A percentile compares a stretch with the other conserved stretches of the same genome.
phyloP scores from a whole-genome alignment of 92 coral and sea anemone species.

The Actinostola sp. region DNA sequence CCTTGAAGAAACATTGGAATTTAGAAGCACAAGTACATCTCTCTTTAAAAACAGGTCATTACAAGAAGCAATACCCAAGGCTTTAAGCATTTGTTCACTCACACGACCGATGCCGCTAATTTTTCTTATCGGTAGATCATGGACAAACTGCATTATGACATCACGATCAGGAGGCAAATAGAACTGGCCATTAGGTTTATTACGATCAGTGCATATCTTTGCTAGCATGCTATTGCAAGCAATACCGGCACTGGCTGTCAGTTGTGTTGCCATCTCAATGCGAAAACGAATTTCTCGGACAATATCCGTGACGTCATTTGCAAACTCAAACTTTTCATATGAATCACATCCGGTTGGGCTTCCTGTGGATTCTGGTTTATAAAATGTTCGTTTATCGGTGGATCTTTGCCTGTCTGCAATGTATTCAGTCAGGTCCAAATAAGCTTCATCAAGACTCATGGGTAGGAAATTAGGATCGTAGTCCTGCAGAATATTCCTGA shows the following conservation, averaged over 20 bases:
- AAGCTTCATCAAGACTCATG: constrained; percentile 96
- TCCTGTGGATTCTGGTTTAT: constrained; percentile 1
- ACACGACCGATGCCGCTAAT: constrained; percentile 94
- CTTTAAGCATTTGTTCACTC: constrained; percentile 92
- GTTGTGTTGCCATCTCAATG: constrained; percentile 82
- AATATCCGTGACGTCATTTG: constrained; percentile 73
- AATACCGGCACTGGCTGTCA: constrained; percentile 99
- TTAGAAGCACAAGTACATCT: constrained; percentile 75
- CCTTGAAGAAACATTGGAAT: constrained; percentile 74
- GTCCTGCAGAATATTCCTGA: constrained; percentile 73
- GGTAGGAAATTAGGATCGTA: constrained; percentile 85
- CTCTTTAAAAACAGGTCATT: constrained; percentile 69
- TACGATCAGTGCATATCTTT: constrained; percentile 89
- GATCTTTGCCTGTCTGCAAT: constrained; percentile 56
- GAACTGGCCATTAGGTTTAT: constrained; percentile 99
- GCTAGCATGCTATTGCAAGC: constrained; percentile 96
- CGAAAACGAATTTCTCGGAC: constrained; percentile 81
- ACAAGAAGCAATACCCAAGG: constrained; percentile 79
- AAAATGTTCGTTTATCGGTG: constrained; percentile 33
- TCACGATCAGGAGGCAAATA: constrained; percentile 69
- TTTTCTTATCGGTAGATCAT: constrained; percentile 81
- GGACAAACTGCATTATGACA: constrained; percentile 63
- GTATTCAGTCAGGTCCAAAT: constrained; percentile 89
- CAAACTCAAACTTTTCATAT: constrained; percentile 50
- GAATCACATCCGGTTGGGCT: constrained; percentile 11